phyloP scores from a whole-genome alignment of 2,888 invertebrate species.

The Zelleria hepariella region DNA sequence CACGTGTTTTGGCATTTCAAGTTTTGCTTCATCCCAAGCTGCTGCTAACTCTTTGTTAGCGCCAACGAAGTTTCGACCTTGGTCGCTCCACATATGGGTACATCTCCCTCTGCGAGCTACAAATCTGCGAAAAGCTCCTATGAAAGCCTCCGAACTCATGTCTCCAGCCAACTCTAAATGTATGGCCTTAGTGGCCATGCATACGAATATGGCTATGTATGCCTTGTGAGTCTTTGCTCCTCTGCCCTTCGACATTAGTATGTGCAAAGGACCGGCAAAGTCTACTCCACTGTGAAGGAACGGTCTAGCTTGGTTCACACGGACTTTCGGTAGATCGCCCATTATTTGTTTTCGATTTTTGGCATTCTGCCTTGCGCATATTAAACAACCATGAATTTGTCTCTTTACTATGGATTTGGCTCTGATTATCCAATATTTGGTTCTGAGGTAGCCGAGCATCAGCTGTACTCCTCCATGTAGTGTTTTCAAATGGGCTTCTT shows the following conservation, averaged over 20 bases:
- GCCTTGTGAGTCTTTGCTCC: conserved; percentile 9
- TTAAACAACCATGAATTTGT: conserved; percentile 8
- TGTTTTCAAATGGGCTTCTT: neutral
- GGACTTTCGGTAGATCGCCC: conserved; percentile 11
- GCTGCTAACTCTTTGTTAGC: conserved; percentile 13
- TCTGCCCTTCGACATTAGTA: conserved; percentile 17
- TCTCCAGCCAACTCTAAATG: conserved; percentile 26
- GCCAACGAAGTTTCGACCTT: conserved; percentile 19
- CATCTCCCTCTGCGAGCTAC: conserved; percentile 17
- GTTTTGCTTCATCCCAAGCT: neutral
- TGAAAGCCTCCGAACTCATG: conserved; percentile 21
- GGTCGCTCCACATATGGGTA: conserved; percentile 16
- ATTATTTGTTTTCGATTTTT: conserved; percentile 7
- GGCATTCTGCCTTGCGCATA: conserved; percentile 7
- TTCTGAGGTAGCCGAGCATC: neutral
- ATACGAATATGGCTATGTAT: conserved; percentile 13
- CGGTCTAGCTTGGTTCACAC: conserved; percentile 8
- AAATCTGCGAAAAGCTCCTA: conserved; percentile 19
- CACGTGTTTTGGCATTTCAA: conserved; percentile 3
- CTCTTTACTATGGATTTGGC: neutral
- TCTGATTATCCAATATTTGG: neutral
- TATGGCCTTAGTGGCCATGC: conserved; percentile 20
- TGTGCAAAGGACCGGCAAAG: conserved; percentile 19
- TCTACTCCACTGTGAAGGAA: conserved; percentile 13
- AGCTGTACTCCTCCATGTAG: conserved; percentile 1